These are phyloP conservation scores for Carassius carassius DNA, from an alignment of 2,113 vertebrate species.

Conservation along the genomic window DNA sequence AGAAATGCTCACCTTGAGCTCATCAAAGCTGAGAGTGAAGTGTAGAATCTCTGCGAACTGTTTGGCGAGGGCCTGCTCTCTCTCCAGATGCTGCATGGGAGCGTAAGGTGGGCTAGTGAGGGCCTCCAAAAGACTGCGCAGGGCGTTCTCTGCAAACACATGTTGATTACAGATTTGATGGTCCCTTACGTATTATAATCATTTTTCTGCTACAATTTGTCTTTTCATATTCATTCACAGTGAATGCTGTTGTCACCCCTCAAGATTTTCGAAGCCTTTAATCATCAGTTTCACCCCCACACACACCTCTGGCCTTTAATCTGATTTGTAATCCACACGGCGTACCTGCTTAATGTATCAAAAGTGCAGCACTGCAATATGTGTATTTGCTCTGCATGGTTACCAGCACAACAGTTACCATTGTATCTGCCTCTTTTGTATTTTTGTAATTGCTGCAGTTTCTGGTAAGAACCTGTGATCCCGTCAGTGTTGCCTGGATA, in stretches of 20 bases:
- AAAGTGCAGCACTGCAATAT: background rate
- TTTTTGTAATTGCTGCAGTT: conserved; percentile 35
- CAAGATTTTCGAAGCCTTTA: background rate
- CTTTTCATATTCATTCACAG: background rate
- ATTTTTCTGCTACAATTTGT: background rate
- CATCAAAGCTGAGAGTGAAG: conserved; percentile 91
- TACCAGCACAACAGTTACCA: background rate
- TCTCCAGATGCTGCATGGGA: conserved; percentile 88
- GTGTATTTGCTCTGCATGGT: conserved; percentile 5
- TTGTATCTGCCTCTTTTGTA: conserved; percentile 27
- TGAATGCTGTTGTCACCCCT: background rate
- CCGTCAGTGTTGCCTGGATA: conserved; percentile 13
- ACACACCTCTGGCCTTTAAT: background rate
- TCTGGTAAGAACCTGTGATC: conserved; percentile 9
- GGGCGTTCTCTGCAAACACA: conserved; percentile 79
- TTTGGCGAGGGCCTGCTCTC: conserved; percentile 89
- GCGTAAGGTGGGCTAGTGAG: conserved; percentile 88
- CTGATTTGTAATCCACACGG: background rate
- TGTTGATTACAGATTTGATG: background rate
- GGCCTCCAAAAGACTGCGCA: conserved; percentile 88
- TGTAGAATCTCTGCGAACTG: conserved; percentile 93
- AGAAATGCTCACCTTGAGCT: conserved; percentile 80
- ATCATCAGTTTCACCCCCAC: background rate
- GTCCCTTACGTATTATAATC: background rate
- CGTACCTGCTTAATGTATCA: background rate